Base-by-base conservation (phyloP, 2,113 vertebrate genomes). In the Semnornis frantzii region DNA sequence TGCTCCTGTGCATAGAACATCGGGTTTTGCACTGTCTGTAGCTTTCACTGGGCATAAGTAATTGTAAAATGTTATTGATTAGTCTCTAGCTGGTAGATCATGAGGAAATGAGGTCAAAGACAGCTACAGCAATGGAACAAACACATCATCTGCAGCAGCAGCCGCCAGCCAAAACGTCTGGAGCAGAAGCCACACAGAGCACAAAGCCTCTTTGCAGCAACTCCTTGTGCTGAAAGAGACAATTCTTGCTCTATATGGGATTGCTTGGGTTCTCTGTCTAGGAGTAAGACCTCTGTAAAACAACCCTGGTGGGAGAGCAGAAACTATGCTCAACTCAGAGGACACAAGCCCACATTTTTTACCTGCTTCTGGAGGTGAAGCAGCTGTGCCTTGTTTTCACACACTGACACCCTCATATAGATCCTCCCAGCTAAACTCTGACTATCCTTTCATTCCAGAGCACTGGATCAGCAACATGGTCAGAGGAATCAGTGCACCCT, bases 101-200 rank as follows among this genome's bases (percentile, higher is more conserved):
- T 75, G 64, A 90, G 71, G 70, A 92, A 94, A 91, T 58, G 39
- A 94, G 91, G 83, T 92, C 95, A 95, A 90, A 94, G 57, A 88
- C 30, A 76, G 77, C 79, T 94, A 88, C 90, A 91, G 75, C 90
- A 95, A 94, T 78, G 83, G 94, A 97, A 94, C 89, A 93, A 95
- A 78, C 25, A 57, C 1, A 7, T 90, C 75, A 85, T 69, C 84
- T 63, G 34, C 75, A 82, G 82, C 72, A 76, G 55, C 69, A 91
- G 44, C 27, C 57, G 58, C 42, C 8, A 5, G 58, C 30, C 69
- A 46, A 74, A 92, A n/a, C n/a, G 34, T 62, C 39, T 65, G 72
- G 33, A 93, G 17, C 25, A 60, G 68, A 94, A 92, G 91, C 94
- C 90, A 94, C 4, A 33, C 14, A 50, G 74, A 94, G 87, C 89